Base-by-base conservation (phyloP, 2,888 invertebrate genomes). In the Dolomedes plantarius region DNA sequence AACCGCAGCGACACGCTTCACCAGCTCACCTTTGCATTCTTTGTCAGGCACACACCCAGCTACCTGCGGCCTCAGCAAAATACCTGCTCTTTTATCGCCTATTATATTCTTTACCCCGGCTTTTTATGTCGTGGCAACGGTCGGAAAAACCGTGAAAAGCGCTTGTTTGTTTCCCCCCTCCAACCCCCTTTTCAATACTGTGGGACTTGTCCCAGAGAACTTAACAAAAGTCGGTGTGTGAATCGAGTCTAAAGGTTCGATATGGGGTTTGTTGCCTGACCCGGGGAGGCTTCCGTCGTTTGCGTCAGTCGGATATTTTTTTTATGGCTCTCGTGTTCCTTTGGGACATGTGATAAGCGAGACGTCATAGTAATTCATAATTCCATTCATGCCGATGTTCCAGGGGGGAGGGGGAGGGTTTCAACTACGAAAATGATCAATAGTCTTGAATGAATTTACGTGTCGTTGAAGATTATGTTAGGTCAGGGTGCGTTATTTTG, bases 81-180 rank as follows among this genome's bases (percentile, higher is more conserved):
- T 77, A 67, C 71, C 46, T 71, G 75, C 76, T 83, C 83, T 69
- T 83, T 83, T 72, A 46, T 29, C 36, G 39, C 50, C 77, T 23
- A 83, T 83, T 83, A 72, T 83, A 46, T 74, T 31, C 23, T 50
- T 68, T 65, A 29, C 6, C 9, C 65, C n/a, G n/a, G 39, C 68
- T 19, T 68, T 68, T 68, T 68, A 28, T 27, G 6, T 13, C 31
- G 68, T 68, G 68, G 62, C 68, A 69, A 75, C 29, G 13, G 32
- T 32, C 64, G 76, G 83, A 85, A 85, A 85, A 68, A 56, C 67
- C 72, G 67, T 85, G 73, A 78, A 85, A 85, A 78, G 77, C 29
- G 31, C 56, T 29, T 72, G 76, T 85, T 85, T 77, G 77, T 67
- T n/a, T n/a, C n/a, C 36, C 62, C 73, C 31, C 28, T 74, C 36